A percentile compares a stretch with the other conserved stretches of the same genome.
phyloP scores from a whole-genome alignment of 2,888 invertebrate genomes.

The Rhimphoctona megacephalus region DNA sequence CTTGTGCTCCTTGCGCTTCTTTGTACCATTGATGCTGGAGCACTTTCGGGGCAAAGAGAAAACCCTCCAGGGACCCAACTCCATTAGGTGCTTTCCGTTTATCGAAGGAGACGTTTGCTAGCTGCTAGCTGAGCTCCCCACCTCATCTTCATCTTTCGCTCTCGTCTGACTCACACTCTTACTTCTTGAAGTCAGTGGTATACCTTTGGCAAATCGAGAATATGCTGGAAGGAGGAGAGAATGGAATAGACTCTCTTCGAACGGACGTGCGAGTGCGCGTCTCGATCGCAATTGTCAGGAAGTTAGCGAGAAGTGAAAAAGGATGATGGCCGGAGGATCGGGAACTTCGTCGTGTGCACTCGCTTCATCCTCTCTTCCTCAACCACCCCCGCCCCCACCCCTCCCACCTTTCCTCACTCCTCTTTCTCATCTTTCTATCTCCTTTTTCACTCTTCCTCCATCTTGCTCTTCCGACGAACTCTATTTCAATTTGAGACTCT shows the following conservation, averaged over 20 bases:
- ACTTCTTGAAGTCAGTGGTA: slow-evolving; percentile 9
- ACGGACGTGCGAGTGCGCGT: slow-evolving; percentile 50
- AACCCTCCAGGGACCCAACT: slow-evolving; percentile 60
- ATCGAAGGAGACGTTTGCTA: slow-evolving; percentile 59
- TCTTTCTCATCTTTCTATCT: slow-evolving; percentile 6
- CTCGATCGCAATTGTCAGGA: slow-evolving; percentile 61
- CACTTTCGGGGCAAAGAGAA: slow-evolving; percentile 55
- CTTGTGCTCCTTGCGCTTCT: slow-evolving; percentile 32
- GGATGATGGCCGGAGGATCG: slow-evolving; percentile 23
- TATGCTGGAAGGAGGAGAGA: slow-evolving; percentile 18
- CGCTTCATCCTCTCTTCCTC: slow-evolving; percentile 11
- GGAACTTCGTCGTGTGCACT: slow-evolving; percentile 43
- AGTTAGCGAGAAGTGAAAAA: slow-evolving; percentile 61
- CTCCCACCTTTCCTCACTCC: background rate
- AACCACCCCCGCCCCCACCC: background rate
- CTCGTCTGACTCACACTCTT: background rate
- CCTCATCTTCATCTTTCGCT: background rate
- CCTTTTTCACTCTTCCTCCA: background rate
- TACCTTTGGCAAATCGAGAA: slow-evolving; percentile 53
- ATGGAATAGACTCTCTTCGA: slow-evolving; percentile 46
- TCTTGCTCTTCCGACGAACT: slow-evolving; percentile 30
- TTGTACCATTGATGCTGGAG: slow-evolving; percentile 40
- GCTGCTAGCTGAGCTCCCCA: background rate
- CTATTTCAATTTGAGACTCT: slow-evolving; percentile 41
- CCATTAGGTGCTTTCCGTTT: slow-evolving; percentile 66